Conservation (phyloP, 2,113 vertebrate genomes). For the Python bivittatus region DNA sequence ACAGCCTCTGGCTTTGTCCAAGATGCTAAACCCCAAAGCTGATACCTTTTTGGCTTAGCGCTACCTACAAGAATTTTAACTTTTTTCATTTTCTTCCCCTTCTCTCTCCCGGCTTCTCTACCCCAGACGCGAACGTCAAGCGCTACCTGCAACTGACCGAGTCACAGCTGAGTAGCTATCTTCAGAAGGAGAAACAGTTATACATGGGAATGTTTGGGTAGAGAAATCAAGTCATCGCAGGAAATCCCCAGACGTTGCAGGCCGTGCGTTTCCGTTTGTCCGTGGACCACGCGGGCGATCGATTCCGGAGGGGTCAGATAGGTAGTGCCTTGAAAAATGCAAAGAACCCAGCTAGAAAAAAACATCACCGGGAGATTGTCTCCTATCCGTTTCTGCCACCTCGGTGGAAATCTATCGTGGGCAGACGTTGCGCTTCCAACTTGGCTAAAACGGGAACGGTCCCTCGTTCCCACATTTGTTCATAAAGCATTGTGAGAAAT, state of each 20-base stretch:
- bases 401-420: not conserved
- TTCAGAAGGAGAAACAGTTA: constrained; percentile 81
- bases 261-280: not conserved
- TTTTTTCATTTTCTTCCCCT: not conserved
- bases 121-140: constrained; percentile 80
- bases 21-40: not conserved
- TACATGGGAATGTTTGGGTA: constrained; percentile 86
- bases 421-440: too few species aligned
- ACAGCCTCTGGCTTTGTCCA: too few species aligned
- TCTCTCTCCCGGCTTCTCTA: not conserved
- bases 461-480: not conserved
- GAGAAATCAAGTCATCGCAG: not conserved
- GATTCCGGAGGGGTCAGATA: not conserved
- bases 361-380: not conserved
- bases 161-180: constrained; percentile 78
- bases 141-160: constrained; percentile 82
- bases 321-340: constrained; percentile 1
- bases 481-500: not conserved
- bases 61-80: not conserved
- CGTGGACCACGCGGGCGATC: accelerated
- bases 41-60: not conserved
- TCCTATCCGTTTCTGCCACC: not conserved
- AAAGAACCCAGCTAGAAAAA: not conserved
- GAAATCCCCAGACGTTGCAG: not conserved
- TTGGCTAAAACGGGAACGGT: too few species aligned